phyloP scores from a whole-genome alignment of 2,888 invertebrate species.

The Sarcophaga carnaria region DNA sequence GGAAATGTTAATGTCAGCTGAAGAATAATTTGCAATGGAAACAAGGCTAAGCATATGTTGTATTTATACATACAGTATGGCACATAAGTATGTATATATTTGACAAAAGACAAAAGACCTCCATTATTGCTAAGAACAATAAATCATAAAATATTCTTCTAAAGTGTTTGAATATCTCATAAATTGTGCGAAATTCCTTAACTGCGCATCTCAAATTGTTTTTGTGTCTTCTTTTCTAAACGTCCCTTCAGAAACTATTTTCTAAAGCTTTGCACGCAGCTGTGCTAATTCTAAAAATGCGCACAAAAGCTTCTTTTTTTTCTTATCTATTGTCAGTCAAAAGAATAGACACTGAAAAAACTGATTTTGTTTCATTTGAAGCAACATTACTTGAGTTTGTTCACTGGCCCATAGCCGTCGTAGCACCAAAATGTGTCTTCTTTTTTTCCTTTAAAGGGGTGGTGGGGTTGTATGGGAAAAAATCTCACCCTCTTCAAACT shows the following conservation, averaged over 20 bases:
- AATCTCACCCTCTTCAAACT: slow-evolving; percentile 54
- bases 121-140: slow-evolving; percentile 33
- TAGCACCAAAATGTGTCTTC: background rate
- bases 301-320: slow-evolving; percentile 45
- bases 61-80: background rate
- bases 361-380: slow-evolving; percentile 4
- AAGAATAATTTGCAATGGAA: background rate
- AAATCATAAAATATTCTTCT: slow-evolving; percentile 2
- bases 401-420: slow-evolving; percentile 33
- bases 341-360: background rate
- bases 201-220: slow-evolving; percentile 58
- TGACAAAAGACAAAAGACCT: slow-evolving; percentile 20
- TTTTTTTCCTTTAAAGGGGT: slow-evolving; percentile 38
- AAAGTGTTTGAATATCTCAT: slow-evolving; percentile 16
- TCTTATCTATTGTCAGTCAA: background rate
- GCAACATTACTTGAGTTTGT: slow-evolving; percentile 23
- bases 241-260: background rate
- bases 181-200: slow-evolving; percentile 60
- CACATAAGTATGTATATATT: background rate
- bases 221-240: slow-evolving; percentile 15
- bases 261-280: slow-evolving; percentile 41
- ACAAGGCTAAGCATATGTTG: background rate
- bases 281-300: slow-evolving; percentile 39
- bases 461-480: slow-evolving; percentile 49
- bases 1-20: slow-evolving; percentile 1